A percentile compares a stretch with the other conserved stretches of the same genome.
phyloP scores from a whole-genome alignment of 1,140 invertebrate genomes.

The Heliconius nattereri region DNA sequence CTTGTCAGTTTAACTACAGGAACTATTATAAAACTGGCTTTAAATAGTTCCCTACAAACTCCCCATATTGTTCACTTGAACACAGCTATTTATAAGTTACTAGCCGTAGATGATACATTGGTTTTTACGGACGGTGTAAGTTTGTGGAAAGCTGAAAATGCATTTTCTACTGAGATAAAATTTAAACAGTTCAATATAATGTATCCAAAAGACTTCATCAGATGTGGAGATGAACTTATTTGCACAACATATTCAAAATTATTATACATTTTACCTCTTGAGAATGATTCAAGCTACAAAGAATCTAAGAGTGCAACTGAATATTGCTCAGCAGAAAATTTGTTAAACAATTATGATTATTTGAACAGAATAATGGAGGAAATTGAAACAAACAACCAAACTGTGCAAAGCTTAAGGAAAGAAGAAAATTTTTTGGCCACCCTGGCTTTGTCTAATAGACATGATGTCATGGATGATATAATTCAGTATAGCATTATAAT shows the following conservation, averaged over 20 bases:
- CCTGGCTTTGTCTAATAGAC: constrained; percentile 61
- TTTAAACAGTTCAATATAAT: constrained; percentile 56
- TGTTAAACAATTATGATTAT: constrained; percentile 57
- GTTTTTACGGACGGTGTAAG: constrained; percentile 63
- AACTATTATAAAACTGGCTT: constrained; percentile 51
- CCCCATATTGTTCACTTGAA: constrained; percentile 59
- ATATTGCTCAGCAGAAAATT: constrained; percentile 49
- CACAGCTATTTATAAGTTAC: constrained; percentile 55
- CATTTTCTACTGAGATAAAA: constrained; percentile 43
- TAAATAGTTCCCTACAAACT: constrained; percentile 34
- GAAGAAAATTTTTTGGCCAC: constrained; percentile 59
- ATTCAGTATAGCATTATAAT: constrained; percentile 49
- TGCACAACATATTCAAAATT: constrained; percentile 66
- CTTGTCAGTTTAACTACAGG: constrained; percentile 57
- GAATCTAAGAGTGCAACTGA: constrained; percentile 36
- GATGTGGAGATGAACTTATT: constrained; percentile 54
- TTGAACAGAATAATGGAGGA: constrained; percentile 54
- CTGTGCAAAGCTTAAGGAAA: constrained; percentile 52
- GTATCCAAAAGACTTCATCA: constrained; percentile 62
- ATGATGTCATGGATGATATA: constrained; percentile 60
- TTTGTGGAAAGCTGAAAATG: constrained; percentile 61
- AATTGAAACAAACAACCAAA: constrained; percentile 50
- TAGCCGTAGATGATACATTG: constrained; percentile 43
- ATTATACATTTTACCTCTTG: constrained; percentile 54
- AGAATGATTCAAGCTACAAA: constrained; percentile 49